Evolutionary conservation across 2,113 vertebrate species (phyloP), one percentile per base, ranked within the genome.

Genomic region (Salvator merianae): DNA sequence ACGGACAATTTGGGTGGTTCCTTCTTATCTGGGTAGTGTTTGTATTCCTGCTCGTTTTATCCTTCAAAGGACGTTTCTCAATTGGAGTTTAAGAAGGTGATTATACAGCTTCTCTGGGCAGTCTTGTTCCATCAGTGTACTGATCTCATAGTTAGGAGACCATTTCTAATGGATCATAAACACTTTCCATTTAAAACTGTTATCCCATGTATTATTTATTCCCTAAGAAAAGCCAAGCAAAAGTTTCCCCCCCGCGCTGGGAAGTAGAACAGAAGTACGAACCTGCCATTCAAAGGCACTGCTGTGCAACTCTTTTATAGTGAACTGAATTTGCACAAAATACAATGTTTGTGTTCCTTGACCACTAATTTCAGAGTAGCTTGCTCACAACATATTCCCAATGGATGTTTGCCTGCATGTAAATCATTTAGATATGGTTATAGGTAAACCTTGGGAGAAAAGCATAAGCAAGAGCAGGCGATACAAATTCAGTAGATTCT

Each of bases 61-160:
- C 22, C 32, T 73, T 63, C 55, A 73, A 47, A 79, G 76, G 76
- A 79, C 69, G 22, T 79, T 79, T 65, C 68, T 63, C 24, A n/a
- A 7, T 30, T 72, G n/a, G 53, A 36, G 69, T 65, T 63, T 65
- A 40, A 78, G 68, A 76, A 83, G 72, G n/a, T 18, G 22, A 43
- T 55, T 55, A 24, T 14, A 81, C 28, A 40, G 36, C 81, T 43
- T 73, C 36, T 5, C 9, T 40, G 5, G 79, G 16, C 69, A 24
- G 18, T 20, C n/a, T 26, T 73, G 26, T 62, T 43, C 34, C 32
- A 59, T 62, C 24, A 50, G 16, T 59, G 50, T 32, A 47, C 28
- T 79, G 38, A 47, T 68, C 28, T 68, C 62, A 68, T 63, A 59
- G n/a, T 55, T 76, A 43, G 28, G 38, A 68, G 66, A 47, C 38